Evolutionary conservation across 2,888 invertebrate species (phyloP).

Genomic region (Leptinotarsa haldemani): DNA sequence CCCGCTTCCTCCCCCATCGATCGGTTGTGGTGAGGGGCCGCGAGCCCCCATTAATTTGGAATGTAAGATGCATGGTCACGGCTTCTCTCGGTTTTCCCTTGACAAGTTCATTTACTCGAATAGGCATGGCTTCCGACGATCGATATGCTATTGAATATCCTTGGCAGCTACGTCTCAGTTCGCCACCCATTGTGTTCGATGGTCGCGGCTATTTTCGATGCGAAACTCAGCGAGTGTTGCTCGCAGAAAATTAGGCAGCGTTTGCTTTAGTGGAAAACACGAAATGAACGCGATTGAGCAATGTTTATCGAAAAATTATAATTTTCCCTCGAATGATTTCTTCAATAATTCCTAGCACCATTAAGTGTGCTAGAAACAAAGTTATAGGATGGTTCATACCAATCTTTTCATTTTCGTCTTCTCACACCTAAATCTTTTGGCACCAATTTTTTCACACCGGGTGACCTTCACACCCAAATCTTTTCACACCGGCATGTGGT

Average conservation of each 20-base stretch:
- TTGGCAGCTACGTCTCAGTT: slow-evolving; percentile 7
- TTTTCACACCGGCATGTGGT: no score
- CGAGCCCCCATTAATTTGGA: slow-evolving; percentile 58
- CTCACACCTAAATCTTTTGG: no score
- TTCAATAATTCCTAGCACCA: no score
- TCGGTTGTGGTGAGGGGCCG: slow-evolving; percentile 3
- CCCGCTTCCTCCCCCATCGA: slow-evolving; percentile 9
- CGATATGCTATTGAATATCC: slow-evolving; percentile 15
- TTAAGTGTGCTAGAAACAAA: no score
- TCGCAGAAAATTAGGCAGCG: neutral
- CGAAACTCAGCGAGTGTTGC: neutral
- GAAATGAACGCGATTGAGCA: no score
- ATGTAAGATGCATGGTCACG: slow-evolving; percentile 63
- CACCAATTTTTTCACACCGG: no score
- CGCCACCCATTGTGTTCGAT: neutral
- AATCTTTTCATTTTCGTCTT: no score
- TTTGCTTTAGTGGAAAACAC: neutral
- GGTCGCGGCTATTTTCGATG: slow-evolving; percentile 12
- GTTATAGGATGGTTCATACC: no score
- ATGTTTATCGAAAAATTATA: no score
- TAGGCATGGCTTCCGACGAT: slow-evolving; percentile 24
- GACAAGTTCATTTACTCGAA: slow-evolving; percentile 61
- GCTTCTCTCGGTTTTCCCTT: slow-evolving; percentile 60
- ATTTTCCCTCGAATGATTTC: no score
- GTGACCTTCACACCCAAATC: no score